A percentile compares a stretch with the other conserved stretches of the same genome.
These are phyloP conservation scores for Apamea crenata DNA, from an alignment of 2,888 invertebrate species.

Conservation along the genomic window DNA sequence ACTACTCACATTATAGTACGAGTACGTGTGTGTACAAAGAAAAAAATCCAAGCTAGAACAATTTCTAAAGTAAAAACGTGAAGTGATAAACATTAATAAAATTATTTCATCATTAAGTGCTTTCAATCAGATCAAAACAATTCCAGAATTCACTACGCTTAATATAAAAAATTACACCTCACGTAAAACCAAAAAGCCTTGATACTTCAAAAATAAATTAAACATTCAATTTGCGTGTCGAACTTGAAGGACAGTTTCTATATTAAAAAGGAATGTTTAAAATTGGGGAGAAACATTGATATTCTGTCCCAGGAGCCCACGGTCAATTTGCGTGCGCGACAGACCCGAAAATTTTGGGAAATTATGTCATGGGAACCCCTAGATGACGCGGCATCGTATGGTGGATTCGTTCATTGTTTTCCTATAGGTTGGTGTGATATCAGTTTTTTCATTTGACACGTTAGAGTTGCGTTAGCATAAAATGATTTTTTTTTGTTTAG, in stretches of 20 bases:
- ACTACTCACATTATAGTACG: background rate
- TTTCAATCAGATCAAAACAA: background rate
- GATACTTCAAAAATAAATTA: constrained; percentile 44
- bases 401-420: constrained; percentile 18
- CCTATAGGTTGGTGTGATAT: background rate
- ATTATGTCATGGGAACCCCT: constrained; percentile 67
- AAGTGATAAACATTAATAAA: background rate
- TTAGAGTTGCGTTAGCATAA: background rate
- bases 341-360: constrained; percentile 79
- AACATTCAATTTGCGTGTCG: constrained; percentile 58
- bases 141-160: background rate
- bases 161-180: background rate
- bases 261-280: constrained; percentile 74
- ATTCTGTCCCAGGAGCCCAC: constrained; percentile 68
- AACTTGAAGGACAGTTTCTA: constrained; percentile 62
- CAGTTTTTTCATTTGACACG: background rate
- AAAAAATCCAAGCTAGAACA: background rate
- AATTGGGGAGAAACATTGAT: constrained; percentile 69
- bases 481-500: no score
- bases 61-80: background rate
- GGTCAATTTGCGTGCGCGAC: constrained; percentile 76
- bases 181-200: constrained; percentile 23
- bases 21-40: background rate
- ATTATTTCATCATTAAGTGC: background rate
- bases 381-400: background rate